Conservation (phyloP, 2,797 vertebrate genomes). For the Ceyx erithaca region DNA sequence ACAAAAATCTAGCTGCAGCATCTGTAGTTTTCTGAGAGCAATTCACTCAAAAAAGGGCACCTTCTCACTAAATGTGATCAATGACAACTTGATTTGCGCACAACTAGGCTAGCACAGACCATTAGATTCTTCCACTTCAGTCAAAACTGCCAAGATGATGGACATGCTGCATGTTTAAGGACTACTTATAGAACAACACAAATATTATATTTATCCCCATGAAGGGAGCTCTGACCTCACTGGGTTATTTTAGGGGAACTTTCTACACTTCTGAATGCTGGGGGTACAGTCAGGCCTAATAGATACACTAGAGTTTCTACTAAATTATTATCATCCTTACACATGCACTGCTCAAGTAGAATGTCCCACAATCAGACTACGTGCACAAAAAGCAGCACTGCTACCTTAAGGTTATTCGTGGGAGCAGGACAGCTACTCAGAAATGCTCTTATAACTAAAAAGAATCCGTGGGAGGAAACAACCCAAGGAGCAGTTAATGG, state of each 20-base stretch:
- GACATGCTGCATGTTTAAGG: not conserved
- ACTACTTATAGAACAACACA: not conserved
- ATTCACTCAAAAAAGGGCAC: not conserved
- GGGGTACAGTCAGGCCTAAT: not conserved
- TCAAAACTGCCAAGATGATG: not conserved
- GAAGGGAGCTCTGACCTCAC: not conserved
- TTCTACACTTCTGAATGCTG: not conserved
- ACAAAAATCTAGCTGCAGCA: not conserved
- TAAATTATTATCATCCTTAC: not conserved
- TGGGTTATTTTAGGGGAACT: not conserved
- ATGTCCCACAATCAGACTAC: not conserved
- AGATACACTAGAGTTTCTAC: not conserved
- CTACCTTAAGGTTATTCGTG: not conserved
- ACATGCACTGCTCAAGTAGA: not conserved
- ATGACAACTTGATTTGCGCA: not conserved
- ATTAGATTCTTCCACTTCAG: not conserved
- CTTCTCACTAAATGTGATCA: not conserved
- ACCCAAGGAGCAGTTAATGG: not conserved
- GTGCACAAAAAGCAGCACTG: not conserved
- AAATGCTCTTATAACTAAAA: not conserved
- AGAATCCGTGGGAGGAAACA: not conserved
- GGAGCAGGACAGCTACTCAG: not conserved
- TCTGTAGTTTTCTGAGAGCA: not conserved
- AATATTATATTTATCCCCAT: not conserved
- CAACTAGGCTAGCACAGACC: not conserved